Base-by-base conservation (phyloP, 2,888 invertebrate species). In the Orchesella flavescens region DNA sequence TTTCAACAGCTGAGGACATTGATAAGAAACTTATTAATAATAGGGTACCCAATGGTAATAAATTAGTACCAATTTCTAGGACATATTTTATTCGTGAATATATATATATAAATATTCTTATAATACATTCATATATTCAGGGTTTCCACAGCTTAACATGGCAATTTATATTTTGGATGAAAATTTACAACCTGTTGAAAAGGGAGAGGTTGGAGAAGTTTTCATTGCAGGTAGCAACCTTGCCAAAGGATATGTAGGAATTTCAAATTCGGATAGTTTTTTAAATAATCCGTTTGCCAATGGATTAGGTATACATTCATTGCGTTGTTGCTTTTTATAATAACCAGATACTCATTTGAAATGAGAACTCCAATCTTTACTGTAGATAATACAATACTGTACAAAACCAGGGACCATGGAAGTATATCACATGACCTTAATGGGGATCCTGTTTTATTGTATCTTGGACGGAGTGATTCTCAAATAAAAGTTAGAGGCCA, bases 401-500 rank as follows among this genome's bases (percentile, higher is more conserved):
- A 84, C 44, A 61, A 75, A 21, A 87, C 87, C 5, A 87, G 88
- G 1, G 86, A 87, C 55, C 87, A 83, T 69, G 87, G 87, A 66
- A 24, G 84, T 66, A 83, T 87, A 83, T 72, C 69, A 43, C 68
- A 80, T 71, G 71, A 24, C 66, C 49, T 65, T 44, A 44, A 85
- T 83, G 87, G 83, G 7, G 57, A 44, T 0, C 43, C 55, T 5
- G 63, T 73, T 10, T 21, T 88, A 10, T 46, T 83, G 49, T 84
- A 84, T 46, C 85, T 85, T 73, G 87, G 87, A 1, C 68, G 87
- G 17, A 73, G 57, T 12, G 82, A 83, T 34, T 83, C 82, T 0
- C 96, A 96, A 90, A 92, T 94, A 53, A 97, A 96, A 92, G 94
- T 96, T 75, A 92, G 96, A 63, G 97, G 97, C 0, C 95, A 97